Evolutionary conservation across 2,113 vertebrate genomes (phyloP).

Genomic region (Seriola dumerili): DNA sequence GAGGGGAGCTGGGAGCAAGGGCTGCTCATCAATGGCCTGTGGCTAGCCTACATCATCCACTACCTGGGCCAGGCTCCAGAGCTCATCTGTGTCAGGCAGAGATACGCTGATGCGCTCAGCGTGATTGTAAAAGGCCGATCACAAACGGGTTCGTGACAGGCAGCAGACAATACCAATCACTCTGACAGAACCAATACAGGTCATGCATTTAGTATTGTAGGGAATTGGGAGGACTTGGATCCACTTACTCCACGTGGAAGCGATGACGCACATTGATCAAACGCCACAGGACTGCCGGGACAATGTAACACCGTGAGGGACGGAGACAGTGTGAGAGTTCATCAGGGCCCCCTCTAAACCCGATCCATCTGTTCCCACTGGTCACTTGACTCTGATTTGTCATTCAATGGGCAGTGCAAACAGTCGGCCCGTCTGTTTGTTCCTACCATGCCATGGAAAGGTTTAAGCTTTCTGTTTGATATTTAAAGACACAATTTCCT

Average conservation of each 20-base stretch:
- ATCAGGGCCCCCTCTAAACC: conserved; percentile 68
- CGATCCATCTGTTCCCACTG: conserved; percentile 80
- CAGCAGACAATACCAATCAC: conserved; percentile 66
- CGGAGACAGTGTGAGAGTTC: conserved; percentile 50
- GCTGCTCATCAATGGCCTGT: conserved; percentile 72
- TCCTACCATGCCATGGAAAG: conserved; percentile 35
- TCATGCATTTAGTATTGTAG: conserved; percentile 47
- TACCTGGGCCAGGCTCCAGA: conserved; percentile 72
- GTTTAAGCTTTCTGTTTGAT: conserved; percentile 40
- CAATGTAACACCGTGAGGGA: conserved; percentile 37
- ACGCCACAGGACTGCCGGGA: conserved; percentile 32
- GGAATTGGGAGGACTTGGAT: conserved; percentile 31
- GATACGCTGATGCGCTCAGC: conserved; percentile 67
- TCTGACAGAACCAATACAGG: conserved; percentile 59
- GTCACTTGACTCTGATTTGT: conserved; percentile 74
- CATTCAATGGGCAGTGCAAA: conserved; percentile 63
- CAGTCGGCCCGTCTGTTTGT: conserved; percentile 68
- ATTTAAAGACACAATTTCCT: conserved; percentile 1
- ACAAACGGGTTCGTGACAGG: conserved; percentile 61
- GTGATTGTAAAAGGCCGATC: conserved; percentile 71
- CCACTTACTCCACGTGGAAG: conserved; percentile 20
- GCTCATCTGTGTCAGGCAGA: conserved; percentile 75
- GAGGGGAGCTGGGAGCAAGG: conserved; percentile 61
- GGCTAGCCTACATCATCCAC: conserved; percentile 64
- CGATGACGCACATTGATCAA: conserved; percentile 54